Conservation (phyloP, 2,888 invertebrate species). For the Dexiosoma caninum region DNA sequence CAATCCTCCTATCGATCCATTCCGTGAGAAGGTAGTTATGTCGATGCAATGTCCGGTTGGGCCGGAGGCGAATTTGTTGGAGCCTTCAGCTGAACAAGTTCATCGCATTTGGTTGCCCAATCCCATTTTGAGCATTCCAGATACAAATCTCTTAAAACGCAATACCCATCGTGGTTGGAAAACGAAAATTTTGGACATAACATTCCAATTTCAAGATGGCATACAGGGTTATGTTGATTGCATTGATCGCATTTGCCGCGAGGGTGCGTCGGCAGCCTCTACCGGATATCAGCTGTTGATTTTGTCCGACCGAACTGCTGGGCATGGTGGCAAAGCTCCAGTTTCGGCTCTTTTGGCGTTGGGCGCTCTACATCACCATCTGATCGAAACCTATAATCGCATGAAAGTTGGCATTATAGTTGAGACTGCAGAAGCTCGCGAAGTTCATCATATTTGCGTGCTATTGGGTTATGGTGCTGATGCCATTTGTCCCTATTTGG, state of each 20-base stretch:
- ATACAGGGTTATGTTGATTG: slow-evolving; percentile 86
- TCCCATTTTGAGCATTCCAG: slow-evolving; percentile 94
- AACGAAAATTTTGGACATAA: slow-evolving; percentile 91
- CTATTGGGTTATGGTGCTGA: slow-evolving; percentile 97
- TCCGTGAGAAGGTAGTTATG: slow-evolving; percentile 98
- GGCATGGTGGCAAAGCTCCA: slow-evolving; percentile 82
- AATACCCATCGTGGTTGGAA: slow-evolving; percentile 93
- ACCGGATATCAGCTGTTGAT: slow-evolving; percentile 90
- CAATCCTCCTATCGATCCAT: slow-evolving; percentile 99
- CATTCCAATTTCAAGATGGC: slow-evolving; percentile 88
- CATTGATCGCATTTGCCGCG: slow-evolving; percentile 87
- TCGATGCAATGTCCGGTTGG: slow-evolving; percentile 98
- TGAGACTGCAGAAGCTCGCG: slow-evolving; percentile 97
- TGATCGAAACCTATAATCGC: slow-evolving; percentile 95
- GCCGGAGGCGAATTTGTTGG: slow-evolving; percentile 95
- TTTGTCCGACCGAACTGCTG: slow-evolving; percentile 87
- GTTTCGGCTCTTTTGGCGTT: slow-evolving; percentile 90
- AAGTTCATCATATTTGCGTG: slow-evolving; percentile 97
- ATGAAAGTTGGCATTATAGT: slow-evolving; percentile 97
- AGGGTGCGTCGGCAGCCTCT: slow-evolving; percentile 88
- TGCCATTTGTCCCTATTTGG: slow-evolving; percentile 97
- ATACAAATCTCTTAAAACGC: slow-evolving; percentile 91
- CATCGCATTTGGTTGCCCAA: slow-evolving; percentile 95
- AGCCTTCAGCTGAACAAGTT: slow-evolving; percentile 90
- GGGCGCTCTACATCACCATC: slow-evolving; percentile 96